A percentile compares a stretch with the other conserved stretches of the same genome.
Evolutionary conservation across 92 coral and sea anemone species (phyloP).

Genomic region (Pocillopora grandis): DNA sequence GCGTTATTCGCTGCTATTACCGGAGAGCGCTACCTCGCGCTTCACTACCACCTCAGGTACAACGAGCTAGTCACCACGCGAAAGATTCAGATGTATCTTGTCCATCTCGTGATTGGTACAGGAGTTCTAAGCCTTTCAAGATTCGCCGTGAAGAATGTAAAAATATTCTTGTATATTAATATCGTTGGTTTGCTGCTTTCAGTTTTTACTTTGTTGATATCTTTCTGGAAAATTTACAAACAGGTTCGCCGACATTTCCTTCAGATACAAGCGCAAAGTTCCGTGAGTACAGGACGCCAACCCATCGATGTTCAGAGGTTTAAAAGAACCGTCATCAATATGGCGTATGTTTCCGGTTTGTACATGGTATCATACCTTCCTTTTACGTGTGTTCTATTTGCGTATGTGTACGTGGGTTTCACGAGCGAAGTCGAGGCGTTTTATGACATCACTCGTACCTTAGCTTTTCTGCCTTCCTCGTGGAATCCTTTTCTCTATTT

Average conservation of each 20-base stretch:
- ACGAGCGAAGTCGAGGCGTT: constrained; percentile 35
- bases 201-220: constrained; percentile 25
- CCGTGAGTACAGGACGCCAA: neutral
- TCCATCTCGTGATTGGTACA: constrained; percentile 2
- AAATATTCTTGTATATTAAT: constrained; percentile 44
- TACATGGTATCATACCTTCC: constrained; percentile 58
- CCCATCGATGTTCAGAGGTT: constrained; percentile 19
- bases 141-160: constrained; percentile 32
- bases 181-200: constrained; percentile 42
- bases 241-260: constrained; percentile 49
- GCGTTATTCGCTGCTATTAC: constrained; percentile 31
- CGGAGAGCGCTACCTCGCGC: constrained; percentile 60
- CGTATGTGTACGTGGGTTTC: constrained; percentile 35
- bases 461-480: constrained; percentile 48
- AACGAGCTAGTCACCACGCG: constrained; percentile 37
- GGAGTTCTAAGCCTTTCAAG: constrained; percentile 40
- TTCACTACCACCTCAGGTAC: constrained; percentile 53
- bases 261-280: constrained; percentile 36
- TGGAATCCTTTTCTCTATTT: constrained; percentile 61
- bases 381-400: constrained; percentile 51
- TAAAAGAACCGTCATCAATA: constrained; percentile 49
- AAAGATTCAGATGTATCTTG: constrained; percentile 20
- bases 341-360: constrained; percentile 56
- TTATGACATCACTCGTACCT: constrained; percentile 62
- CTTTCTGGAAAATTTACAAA: constrained; percentile 49